Conservation (phyloP, 2,888 invertebrate species). For the Pheosia gnoma region DNA sequence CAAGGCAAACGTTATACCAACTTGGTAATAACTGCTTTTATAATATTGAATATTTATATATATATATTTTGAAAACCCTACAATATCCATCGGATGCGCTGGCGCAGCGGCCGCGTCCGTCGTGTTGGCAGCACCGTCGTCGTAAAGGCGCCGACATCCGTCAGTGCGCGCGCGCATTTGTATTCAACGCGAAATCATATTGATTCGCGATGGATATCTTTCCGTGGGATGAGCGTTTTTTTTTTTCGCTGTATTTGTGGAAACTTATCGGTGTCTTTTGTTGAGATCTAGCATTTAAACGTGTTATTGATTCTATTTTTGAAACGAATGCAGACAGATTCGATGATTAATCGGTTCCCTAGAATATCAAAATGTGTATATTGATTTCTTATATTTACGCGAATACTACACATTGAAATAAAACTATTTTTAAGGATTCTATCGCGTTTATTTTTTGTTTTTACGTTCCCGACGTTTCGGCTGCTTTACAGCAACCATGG, state of each 20-base stretch:
- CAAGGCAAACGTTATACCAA: no score
- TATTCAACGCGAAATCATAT: slow-evolving; percentile 42
- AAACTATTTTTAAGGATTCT: no score
- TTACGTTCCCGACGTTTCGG: no score
- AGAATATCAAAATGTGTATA: neutral
- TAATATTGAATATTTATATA: no score
- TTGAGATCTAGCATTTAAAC: slow-evolving; percentile 13
- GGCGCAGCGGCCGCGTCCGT: slow-evolving; percentile 37
- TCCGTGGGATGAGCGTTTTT: slow-evolving; percentile 35
- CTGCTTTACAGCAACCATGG: no score
- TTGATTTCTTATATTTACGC: no score
- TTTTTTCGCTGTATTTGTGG: slow-evolving; percentile 3
- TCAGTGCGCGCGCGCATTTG: slow-evolving; percentile 32
- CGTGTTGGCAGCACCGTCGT: slow-evolving; percentile 47
- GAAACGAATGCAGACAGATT: no score
- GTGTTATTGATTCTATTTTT: neutral
- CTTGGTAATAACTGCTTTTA: no score
- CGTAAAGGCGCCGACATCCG: slow-evolving; percentile 77
- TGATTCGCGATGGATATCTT: slow-evolving; percentile 41
- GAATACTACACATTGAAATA: no score
- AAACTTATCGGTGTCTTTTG: slow-evolving; percentile 16
- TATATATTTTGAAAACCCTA: slow-evolving; percentile 37
- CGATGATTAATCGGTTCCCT: neutral
- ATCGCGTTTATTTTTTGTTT: no score
- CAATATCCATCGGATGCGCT: slow-evolving; percentile 51